phyloP scores from a whole-genome alignment of 2,888 invertebrate genomes.

The Agrochola lychnidis region DNA sequence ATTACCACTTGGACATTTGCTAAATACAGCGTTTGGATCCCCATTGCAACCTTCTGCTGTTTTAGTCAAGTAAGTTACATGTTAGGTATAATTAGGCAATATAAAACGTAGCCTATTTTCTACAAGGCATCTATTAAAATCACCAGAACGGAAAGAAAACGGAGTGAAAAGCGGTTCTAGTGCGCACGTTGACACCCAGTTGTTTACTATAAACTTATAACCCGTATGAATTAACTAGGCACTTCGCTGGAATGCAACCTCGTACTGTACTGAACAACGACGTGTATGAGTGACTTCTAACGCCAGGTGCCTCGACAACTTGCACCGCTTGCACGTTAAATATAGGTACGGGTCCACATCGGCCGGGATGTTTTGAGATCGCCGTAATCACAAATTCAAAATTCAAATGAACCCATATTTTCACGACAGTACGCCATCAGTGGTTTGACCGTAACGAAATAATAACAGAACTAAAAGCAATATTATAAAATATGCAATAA shows the following conservation, averaged over 20 bases:
- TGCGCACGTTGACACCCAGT: no score
- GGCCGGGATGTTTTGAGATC: rapidly evolving
- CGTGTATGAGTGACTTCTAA: background rate
- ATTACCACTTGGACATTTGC: conserved; percentile 6
- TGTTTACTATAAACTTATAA: background rate
- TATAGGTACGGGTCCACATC: background rate
- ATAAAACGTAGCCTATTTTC: background rate
- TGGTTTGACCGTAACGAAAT: background rate
- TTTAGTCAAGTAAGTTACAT: background rate
- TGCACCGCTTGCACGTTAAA: background rate
- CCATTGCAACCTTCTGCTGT: conserved; percentile 15
- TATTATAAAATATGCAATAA: background rate
- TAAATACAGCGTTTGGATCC: conserved; percentile 6
- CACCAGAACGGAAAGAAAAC: background rate
- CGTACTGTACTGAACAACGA: background rate
- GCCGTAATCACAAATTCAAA: background rate
- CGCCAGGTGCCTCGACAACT: background rate
- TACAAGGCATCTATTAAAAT: background rate
- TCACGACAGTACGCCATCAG: background rate
- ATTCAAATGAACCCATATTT: background rate
- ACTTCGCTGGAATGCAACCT: background rate
- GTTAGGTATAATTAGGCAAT: background rate
- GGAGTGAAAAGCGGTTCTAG: background rate
- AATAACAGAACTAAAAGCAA: background rate
- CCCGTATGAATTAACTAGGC: background rate